phyloP scores from a whole-genome alignment of 2,888 invertebrate genomes.

The Trachelus stipa region DNA sequence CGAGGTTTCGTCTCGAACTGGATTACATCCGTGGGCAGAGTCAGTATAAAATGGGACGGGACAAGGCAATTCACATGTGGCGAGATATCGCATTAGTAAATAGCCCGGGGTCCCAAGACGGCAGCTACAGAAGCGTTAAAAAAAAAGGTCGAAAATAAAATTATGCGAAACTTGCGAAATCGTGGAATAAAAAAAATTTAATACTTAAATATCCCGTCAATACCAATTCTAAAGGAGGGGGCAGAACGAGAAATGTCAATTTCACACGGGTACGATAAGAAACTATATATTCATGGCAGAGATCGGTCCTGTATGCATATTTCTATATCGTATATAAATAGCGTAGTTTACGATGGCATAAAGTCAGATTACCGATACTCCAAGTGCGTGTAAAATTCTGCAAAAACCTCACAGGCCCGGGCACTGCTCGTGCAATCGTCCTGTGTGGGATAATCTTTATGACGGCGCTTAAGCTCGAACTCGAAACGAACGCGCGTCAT shows the following conservation, averaged over 20 bases:
- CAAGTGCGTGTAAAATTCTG: neutral
- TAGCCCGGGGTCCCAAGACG: too few species aligned
- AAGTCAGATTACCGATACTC: slow-evolving; percentile 21
- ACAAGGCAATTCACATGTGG: neutral
- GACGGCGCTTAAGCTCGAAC: slow-evolving; percentile 5
- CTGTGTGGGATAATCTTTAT: slow-evolving; percentile 5
- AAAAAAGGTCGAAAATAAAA: too few species aligned
- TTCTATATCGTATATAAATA: slow-evolving; percentile 20
- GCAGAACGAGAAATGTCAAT: neutral
- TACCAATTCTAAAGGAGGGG: too few species aligned
- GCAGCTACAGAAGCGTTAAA: too few species aligned
- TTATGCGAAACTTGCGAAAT: too few species aligned
- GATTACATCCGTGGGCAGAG: too few species aligned
- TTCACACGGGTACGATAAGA: neutral
- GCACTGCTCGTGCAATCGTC: neutral
- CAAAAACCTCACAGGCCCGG: neutral
- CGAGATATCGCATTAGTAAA: too few species aligned
- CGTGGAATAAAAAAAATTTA: too few species aligned
- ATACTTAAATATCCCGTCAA: too few species aligned
- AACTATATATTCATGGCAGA: neutral
- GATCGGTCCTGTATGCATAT: slow-evolving; percentile 1
- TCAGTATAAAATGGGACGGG: neutral
- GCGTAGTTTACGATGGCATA: slow-evolving; percentile 24
- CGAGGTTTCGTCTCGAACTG: too few species aligned
- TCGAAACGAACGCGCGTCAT: neutral